A percentile compares a stretch with the other conserved stretches of the same genome.
phyloP scores from a whole-genome alignment of 1,140 invertebrate genomes.

The Drosophila sp. region DNA sequence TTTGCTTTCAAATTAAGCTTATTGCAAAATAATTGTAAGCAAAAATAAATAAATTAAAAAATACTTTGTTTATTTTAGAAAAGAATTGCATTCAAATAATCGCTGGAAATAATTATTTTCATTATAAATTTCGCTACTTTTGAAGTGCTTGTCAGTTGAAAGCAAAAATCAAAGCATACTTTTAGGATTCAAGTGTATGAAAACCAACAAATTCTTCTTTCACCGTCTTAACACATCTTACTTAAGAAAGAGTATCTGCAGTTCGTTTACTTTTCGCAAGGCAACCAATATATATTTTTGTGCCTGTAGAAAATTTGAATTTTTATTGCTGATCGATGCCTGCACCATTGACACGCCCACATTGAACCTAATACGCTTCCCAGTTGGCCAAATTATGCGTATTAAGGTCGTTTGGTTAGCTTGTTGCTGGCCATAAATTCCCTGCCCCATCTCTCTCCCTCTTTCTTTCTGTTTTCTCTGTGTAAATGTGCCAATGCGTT shows the following conservation, averaged over 20 bases:
- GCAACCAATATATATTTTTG: conserved; percentile 34
- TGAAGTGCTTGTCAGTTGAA: not conserved
- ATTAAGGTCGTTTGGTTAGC: conserved; percentile 73
- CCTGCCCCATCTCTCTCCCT: conserved; percentile 8
- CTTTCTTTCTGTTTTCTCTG: conserved; percentile 30
- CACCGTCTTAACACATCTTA: too few species aligned
- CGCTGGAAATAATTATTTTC: too few species aligned
- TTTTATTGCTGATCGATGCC: conserved; percentile 82
- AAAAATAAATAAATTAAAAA: too few species aligned
- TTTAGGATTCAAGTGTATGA: not conserved
- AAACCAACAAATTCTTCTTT: too few species aligned
- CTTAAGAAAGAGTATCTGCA: conserved; percentile 17
- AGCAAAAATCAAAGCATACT: not conserved
- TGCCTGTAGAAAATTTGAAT: conserved; percentile 76
- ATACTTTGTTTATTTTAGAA: too few species aligned
- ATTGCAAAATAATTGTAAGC: too few species aligned
- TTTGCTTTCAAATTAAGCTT: too few species aligned
- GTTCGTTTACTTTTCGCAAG: conserved; percentile 25
- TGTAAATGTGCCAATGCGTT: conserved; percentile 78
- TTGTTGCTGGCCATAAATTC: conserved; percentile 76
- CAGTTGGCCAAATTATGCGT: conserved; percentile 67
- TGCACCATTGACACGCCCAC: conserved; percentile 54
- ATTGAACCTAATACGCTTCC: conserved; percentile 6
- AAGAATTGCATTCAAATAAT: too few species aligned
- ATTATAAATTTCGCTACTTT: not conserved